Percentiles rank a stretch among this genome's conserved stretches.
Evolutionary conservation across 1,140 invertebrate genomes (phyloP).

Genomic region (Olivierus martensii): DNA sequence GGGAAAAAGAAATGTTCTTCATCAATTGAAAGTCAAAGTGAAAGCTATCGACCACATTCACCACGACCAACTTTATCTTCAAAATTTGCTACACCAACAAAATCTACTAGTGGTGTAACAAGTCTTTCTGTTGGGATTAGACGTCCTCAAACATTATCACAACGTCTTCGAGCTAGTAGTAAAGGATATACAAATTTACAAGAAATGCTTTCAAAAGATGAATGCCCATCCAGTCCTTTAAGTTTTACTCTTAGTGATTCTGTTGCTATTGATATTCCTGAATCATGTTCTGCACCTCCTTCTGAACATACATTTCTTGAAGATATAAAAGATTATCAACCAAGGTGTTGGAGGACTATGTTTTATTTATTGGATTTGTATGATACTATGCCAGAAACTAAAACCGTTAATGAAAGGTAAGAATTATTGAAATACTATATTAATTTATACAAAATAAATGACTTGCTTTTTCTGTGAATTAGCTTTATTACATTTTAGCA

Average conservation of each 20-base stretch:
- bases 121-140: constrained; percentile 13
- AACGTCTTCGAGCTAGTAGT: constrained; percentile 14
- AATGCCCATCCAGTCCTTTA: constrained; percentile 12
- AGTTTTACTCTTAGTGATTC: constrained; percentile 25
- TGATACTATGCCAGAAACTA: constrained; percentile 83
- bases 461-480: too few relatives aligned
- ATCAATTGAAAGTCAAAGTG: constrained; percentile 17
- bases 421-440: background rate
- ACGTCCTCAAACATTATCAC: constrained; percentile 16
- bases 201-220: constrained; percentile 14
- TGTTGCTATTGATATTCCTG: constrained; percentile 30
- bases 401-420: constrained; percentile 54
- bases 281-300: constrained; percentile 24
- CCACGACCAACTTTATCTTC: constrained; percentile 2
- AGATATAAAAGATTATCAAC: constrained; percentile 39
- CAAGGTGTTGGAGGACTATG: constrained; percentile 86
- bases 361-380: constrained; percentile 85
- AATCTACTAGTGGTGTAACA: constrained; percentile 4
- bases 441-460: too few relatives aligned
- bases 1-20: constrained; percentile 13
- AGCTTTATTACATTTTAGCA: too few relatives aligned
- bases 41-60: constrained; percentile 13
- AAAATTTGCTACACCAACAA: constrained; percentile 8
- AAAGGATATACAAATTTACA: constrained; percentile 20
- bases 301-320: constrained; percentile 32